Base-by-base conservation (phyloP, 2,113 vertebrate species). In the Misgurnus mizolepis region DNA sequence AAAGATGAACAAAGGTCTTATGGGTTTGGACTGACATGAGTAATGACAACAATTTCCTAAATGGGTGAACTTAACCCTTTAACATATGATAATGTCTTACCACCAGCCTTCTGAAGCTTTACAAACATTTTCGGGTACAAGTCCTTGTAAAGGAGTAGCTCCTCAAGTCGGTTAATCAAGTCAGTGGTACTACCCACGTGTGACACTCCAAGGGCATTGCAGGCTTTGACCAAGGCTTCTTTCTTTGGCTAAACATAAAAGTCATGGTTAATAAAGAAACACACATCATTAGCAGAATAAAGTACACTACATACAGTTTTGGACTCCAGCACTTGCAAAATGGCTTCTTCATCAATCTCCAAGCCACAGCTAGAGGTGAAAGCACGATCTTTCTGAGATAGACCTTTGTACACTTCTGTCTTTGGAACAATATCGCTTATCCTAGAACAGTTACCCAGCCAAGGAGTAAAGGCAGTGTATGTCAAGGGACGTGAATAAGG, bases 141-240 rank as follows among this genome's bases (percentile, higher is more conserved):
- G 41, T 69, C 41, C 67, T 68, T 68, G 40, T 68, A 49, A 68
- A 68, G 67, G n/a, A 69, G 7, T n/a, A 69, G 67, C n/a, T 69
- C 18, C 67, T 69, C 67, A 18, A 69, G 45, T 49, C 41, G 12
- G 67, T 69, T 69, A 49, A 69, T 45, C 1, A 68, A 47, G 67
- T 69, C 67, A 45, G 67, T 47, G 4, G 4, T 18, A n/a, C 41
- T 47, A 69, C 67, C 67, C 2, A 18, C 43, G 3, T 45, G 9
- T 69, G 67, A 69, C 12, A 69, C 43, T 45, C 41, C 67, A 45
- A 69, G 41, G 41, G 41, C 67, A 47, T 10, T 49, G 22, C 67
- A 69, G 7, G 43, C 67, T 49, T 45, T 49, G n/a, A 68, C 67
- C 67, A 18, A 62, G 12, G 0, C 60, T 62, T 62, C 22, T 62